phyloP scores from a whole-genome alignment of 1,140 invertebrate genomes.

The Scylla paramamosain region DNA sequence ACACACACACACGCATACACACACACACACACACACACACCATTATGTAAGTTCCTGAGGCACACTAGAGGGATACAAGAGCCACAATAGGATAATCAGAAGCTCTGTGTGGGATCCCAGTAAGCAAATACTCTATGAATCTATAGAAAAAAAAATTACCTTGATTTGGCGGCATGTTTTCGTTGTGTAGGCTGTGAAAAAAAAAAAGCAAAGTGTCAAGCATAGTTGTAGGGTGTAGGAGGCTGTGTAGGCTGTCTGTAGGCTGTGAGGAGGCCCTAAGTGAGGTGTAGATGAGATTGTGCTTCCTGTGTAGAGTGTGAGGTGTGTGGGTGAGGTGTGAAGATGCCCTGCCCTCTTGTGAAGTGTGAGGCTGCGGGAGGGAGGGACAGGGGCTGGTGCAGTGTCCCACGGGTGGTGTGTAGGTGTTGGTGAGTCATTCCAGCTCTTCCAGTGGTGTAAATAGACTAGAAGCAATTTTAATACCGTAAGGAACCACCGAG shows the following conservation, averaged over 20 bases:
- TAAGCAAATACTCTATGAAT: background rate
- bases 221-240: background rate
- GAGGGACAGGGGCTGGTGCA: background rate
- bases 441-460: slow-evolving; percentile 3
- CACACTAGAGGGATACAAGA: background rate
- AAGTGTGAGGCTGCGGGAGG: background rate
- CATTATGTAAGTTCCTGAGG: background rate
- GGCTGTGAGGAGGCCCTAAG: slow-evolving; percentile 16
- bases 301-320: background rate
- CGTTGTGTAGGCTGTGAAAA: background rate
- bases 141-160: background rate
- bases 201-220: background rate
- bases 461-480: slow-evolving; percentile 24
- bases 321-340: background rate
- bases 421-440: background rate
- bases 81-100: background rate
- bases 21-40: background rate
- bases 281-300: background rate
- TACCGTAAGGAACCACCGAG: background rate
- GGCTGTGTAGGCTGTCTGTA: background rate
- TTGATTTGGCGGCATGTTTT: background rate
- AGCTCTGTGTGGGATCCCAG: background rate
- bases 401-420: background rate
- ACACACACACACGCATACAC: background rate
- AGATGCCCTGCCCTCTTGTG: background rate